phyloP scores from a whole-genome alignment of 2,888 invertebrate genomes.

The Hedychridium roseum region DNA sequence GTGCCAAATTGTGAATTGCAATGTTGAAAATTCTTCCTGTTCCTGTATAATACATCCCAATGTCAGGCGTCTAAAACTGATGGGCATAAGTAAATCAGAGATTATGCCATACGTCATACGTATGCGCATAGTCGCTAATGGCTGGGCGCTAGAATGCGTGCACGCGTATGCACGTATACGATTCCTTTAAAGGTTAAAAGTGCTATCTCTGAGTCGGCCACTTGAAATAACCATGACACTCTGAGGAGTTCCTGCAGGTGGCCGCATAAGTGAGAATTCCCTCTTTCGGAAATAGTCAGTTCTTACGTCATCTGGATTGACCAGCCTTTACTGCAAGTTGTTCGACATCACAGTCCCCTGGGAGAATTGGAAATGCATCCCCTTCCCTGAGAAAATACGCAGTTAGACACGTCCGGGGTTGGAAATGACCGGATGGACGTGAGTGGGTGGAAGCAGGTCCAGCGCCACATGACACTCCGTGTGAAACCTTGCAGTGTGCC shows the following conservation, averaged over 20 bases:
- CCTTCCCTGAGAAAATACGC: constrained; percentile 46
- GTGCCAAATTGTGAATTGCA: too few species aligned
- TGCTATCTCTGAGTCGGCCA: too few species aligned
- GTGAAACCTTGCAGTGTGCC: constrained; percentile 45
- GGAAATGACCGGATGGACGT: constrained; percentile 47
- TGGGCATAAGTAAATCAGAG: too few species aligned
- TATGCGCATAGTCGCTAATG: too few species aligned
- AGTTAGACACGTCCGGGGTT: constrained; percentile 40
- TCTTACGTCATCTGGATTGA: background rate
- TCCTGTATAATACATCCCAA: too few species aligned
- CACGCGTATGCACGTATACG: background rate
- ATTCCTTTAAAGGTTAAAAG: too few species aligned
- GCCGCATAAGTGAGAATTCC: background rate
- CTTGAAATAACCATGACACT: too few species aligned
- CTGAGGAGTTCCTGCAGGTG: background rate
- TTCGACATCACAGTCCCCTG: constrained; percentile 15
- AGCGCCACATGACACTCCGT: constrained; percentile 51
- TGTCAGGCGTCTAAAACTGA: too few species aligned
- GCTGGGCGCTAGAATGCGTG: too few species aligned
- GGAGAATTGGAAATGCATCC: constrained; percentile 36
- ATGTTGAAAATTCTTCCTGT: too few species aligned
- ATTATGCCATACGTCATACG: too few species aligned
- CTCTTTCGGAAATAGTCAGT: background rate
- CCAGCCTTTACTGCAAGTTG: background rate
- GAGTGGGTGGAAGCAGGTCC: constrained; percentile 51